phyloP scores from a whole-genome alignment of 1,140 invertebrate species.

The Carcinoscorpius rotundicauda region DNA sequence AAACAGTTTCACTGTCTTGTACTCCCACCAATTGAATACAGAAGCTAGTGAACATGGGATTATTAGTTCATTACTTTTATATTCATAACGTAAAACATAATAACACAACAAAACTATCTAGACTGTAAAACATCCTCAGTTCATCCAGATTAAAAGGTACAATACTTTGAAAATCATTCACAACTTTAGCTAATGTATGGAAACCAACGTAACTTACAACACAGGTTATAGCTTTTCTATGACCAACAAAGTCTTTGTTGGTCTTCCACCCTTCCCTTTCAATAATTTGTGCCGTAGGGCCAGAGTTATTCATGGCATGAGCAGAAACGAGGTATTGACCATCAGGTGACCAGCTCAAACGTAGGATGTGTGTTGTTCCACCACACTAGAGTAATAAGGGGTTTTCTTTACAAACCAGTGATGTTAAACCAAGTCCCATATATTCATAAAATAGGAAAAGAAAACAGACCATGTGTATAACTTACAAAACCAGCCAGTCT shows the following conservation, averaged over 20 bases:
- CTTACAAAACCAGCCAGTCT: no score
- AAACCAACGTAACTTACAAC: slow-evolving; percentile 49
- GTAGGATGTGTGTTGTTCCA: slow-evolving; percentile 75
- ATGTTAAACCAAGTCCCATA: slow-evolving; percentile 1
- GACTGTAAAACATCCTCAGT: no score
- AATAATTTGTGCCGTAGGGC: slow-evolving; percentile 41
- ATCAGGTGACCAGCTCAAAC: slow-evolving; percentile 93
- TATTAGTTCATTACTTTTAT: no score
- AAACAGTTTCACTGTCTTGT: no score
- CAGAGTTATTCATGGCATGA: slow-evolving; percentile 95
- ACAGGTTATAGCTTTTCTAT: slow-evolving; percentile 90
- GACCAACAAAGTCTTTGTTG: slow-evolving; percentile 94
- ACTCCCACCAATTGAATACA: no score
- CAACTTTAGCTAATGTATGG: not conserved
- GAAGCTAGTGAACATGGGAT: no score
- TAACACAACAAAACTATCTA: no score
- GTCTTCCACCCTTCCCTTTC: slow-evolving; percentile 81
- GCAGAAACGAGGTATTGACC: slow-evolving; percentile 92
- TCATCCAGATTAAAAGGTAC: no score
- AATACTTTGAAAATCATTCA: not conserved
- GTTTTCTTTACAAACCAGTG: not conserved
- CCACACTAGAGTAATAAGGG: slow-evolving; percentile 47
- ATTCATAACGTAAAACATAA: no score
- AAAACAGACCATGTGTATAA: no score
- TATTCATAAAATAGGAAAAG: not conserved